Evolutionary conservation across 2,888 invertebrate genomes (phyloP).

Genomic region (Melolontha melolontha): DNA sequence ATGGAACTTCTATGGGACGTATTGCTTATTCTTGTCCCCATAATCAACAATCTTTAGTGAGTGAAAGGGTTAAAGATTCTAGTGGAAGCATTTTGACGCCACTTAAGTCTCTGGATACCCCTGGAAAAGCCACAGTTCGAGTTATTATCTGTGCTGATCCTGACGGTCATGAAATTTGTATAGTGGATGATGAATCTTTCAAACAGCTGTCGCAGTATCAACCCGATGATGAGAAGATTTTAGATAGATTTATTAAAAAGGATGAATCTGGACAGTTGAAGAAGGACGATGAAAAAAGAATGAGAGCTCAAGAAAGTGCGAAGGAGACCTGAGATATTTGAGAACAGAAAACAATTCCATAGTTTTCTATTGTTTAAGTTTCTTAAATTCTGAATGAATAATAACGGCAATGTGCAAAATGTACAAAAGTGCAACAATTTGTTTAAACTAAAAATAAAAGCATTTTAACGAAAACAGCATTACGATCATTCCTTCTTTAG

Average conservation of each 20-base stretch:
- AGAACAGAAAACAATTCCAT: too few relatives aligned
- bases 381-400: too few relatives aligned
- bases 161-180: constrained; percentile 98
- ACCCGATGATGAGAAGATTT: constrained; percentile 79
- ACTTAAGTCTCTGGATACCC: constrained; percentile 92
- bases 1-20: constrained; percentile 91
- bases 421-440: too few relatives aligned
- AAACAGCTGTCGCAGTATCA: constrained; percentile 88
- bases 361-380: too few relatives aligned
- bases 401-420: too few relatives aligned
- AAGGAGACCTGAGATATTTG: too few relatives aligned
- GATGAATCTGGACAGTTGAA: constrained; percentile 64
- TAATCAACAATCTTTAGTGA: constrained; percentile 80
- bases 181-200: constrained; percentile 97
- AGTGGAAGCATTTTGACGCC: constrained; percentile 87
- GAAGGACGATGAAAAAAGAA: constrained; percentile 6
- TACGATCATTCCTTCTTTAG: too few relatives aligned
- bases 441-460: too few relatives aligned
- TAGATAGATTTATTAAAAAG: constrained; percentile 80
- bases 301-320: neutral
- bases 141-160: constrained; percentile 98
- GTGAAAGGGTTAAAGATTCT: constrained; percentile 77
- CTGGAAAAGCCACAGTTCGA: constrained; percentile 95
- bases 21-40: constrained; percentile 93
- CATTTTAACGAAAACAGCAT: too few relatives aligned